A percentile compares a stretch with the other conserved stretches of the same genome.
Evolutionary conservation across 2,888 invertebrate species (phyloP).

Genomic region (Nymphalis c-album): DNA sequence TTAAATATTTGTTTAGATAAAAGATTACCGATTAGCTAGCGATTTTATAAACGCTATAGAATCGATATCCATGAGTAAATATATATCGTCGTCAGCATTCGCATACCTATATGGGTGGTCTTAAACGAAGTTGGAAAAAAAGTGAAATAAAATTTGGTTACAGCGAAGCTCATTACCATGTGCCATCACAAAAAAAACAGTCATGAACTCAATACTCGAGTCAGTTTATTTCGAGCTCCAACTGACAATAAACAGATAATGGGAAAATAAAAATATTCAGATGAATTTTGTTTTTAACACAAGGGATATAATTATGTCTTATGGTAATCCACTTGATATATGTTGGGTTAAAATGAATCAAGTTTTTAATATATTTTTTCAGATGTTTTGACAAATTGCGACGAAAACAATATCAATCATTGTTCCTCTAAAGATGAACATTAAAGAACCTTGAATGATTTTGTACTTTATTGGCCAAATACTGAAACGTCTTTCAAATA

Average conservation of each 20-base stretch:
- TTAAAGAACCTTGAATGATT: no score
- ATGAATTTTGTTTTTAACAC: not conserved
- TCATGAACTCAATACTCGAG: constrained; percentile 11
- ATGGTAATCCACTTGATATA: not conserved
- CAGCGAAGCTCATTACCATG: constrained; percentile 18
- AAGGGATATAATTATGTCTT: not conserved
- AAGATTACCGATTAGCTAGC: no score
- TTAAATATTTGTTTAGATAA: no score
- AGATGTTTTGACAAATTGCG: not conserved
- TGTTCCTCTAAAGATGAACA: no score
- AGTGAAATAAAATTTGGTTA: constrained; percentile 16
- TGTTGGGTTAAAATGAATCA: not conserved
- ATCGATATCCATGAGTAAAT: not conserved
- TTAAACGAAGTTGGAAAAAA: constrained; percentile 7
- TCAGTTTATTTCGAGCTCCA: constrained; percentile 4
- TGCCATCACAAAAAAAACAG: constrained; percentile 11
- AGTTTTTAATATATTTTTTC: not conserved
- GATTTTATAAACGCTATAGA: no score
- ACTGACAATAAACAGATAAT: constrained; percentile 16
- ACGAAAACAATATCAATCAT: no score
- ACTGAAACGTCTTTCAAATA: no score
- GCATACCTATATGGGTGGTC: constrained; percentile 5
- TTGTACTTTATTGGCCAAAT: no score
- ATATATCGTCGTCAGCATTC: not conserved
- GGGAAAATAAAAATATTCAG: constrained; percentile 8